phyloP scores from a whole-genome alignment of 1,140 invertebrate genomes.

The Rhopalosiphum maidis region DNA sequence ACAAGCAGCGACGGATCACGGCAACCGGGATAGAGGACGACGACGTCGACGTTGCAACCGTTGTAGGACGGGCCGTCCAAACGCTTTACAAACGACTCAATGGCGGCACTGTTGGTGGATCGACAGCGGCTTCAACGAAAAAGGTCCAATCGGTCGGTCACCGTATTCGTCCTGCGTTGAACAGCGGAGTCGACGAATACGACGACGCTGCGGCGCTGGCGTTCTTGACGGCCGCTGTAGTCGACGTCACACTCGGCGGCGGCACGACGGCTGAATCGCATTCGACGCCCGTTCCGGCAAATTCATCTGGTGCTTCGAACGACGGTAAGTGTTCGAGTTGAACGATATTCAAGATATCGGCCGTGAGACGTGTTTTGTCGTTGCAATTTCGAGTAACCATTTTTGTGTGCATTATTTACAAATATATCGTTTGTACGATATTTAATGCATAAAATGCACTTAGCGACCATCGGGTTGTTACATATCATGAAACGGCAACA shows the following conservation, averaged over 20 bases:
- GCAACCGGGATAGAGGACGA: neutral
- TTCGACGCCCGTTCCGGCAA: neutral
- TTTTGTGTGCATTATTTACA: neutral
- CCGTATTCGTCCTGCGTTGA: neutral
- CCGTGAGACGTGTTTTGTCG: neutral
- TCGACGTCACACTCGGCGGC: neutral
- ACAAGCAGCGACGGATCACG: neutral
- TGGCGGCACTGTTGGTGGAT: neutral
- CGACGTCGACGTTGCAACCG: neutral
- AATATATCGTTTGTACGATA: neutral
- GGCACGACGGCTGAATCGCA: neutral
- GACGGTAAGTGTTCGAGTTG: neutral
- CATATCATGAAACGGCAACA: neutral
- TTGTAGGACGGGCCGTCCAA: neutral
- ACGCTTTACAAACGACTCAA: conserved; percentile 20
- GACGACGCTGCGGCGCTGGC: conserved; percentile 16
- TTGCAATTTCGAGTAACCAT: neutral
- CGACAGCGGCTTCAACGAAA: neutral
- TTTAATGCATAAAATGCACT: neutral
- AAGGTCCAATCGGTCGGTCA: neutral
- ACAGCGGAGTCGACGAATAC: neutral
- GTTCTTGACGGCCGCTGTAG: conserved; percentile 8
- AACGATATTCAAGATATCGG: neutral
- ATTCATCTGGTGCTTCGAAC: neutral
- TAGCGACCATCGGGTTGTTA: neutral